Conservation (phyloP, 1,140 invertebrate genomes). For the Myzus persicae region DNA sequence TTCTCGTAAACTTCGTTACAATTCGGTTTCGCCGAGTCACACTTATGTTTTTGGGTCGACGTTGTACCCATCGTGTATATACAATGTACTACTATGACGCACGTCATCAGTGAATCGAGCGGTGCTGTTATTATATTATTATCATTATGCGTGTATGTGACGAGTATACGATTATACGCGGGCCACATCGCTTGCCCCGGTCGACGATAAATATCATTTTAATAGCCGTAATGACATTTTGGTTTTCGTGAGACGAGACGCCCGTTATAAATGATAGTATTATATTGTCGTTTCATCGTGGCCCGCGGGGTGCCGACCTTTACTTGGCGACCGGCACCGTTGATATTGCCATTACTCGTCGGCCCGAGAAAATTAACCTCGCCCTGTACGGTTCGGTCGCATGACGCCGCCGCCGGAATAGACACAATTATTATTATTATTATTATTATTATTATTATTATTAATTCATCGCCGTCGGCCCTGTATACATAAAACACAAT, state of each 20-base stretch:
- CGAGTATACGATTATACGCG: background rate
- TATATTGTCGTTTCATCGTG: background rate
- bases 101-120: no score
- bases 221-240: conserved; percentile 52
- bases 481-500: background rate
- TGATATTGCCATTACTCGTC: background rate
- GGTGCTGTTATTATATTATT: background rate
- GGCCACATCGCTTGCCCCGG: background rate
- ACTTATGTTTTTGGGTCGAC: no score
- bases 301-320: conserved; percentile 20
- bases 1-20: no score
- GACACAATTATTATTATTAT: background rate
- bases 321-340: background rate
- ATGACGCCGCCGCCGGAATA: background rate
- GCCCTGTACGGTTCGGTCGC: background rate
- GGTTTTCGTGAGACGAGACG: background rate
- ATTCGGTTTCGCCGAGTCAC: no score
- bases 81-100: no score
- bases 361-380: background rate
- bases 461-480: background rate
- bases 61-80: no score
- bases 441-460: background rate
- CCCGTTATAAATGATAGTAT: background rate
- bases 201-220: conserved; percentile 41
- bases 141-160: background rate